Conservation (phyloP, 2,888 invertebrate species). For the Conus canariensis region DNA sequence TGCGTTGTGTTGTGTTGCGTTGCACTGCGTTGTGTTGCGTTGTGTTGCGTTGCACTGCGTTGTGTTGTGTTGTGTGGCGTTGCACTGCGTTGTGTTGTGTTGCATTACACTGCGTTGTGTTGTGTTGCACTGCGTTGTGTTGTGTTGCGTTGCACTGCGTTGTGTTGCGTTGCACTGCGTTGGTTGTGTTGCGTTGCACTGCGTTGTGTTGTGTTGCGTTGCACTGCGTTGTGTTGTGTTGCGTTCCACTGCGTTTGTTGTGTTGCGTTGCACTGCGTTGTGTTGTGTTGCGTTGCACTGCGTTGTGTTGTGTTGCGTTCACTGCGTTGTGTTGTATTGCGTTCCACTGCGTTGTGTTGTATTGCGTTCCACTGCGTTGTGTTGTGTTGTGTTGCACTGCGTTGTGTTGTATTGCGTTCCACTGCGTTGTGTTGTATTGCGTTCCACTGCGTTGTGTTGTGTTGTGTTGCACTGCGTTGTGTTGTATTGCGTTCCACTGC, state of each 20-base stretch:
- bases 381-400: too few relatives aligned
- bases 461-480: background rate
- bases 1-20: background rate
- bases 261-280: too few relatives aligned
- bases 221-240: background rate
- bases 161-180: too few relatives aligned
- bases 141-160: too few relatives aligned
- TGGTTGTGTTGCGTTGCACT: background rate
- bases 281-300: background rate
- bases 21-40: background rate
- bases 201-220: background rate
- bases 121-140: too few relatives aligned
- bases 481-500: background rate
- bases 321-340: background rate
- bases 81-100: too few relatives aligned
- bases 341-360: background rate
- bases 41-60: background rate
- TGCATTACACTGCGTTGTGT: too few relatives aligned
- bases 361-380: too few relatives aligned
- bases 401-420: too few relatives aligned
- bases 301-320: background rate
- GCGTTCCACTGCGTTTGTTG: background rate
- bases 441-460: too few relatives aligned
- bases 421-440: too few relatives aligned
- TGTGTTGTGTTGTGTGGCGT: too few relatives aligned